Evolutionary conservation across 1,140 invertebrate genomes (phyloP).

Genomic region (Hesperophylax magnus): DNA sequence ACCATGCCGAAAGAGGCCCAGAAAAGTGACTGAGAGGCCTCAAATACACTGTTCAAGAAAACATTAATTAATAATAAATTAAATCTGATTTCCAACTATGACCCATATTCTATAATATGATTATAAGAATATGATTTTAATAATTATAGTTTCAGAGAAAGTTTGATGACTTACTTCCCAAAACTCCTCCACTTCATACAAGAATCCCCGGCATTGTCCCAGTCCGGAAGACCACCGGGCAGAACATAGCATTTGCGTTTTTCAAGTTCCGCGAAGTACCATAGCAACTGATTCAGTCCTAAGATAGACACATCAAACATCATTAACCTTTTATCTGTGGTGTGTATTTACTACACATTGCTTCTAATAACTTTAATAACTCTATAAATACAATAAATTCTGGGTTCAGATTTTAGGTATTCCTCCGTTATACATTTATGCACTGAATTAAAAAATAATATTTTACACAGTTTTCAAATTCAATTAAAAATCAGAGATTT

Average conservation of each 20-base stretch:
- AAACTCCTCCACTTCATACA: constrained; percentile 86
- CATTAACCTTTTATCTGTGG: too few relatives aligned
- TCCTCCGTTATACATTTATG: too few relatives aligned
- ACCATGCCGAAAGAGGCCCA: constrained; percentile 92
- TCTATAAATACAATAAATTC: too few relatives aligned
- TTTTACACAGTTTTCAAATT: too few relatives aligned
- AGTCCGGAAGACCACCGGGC: constrained; percentile 74
- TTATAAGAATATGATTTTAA: too few relatives aligned
- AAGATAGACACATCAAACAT: background rate
- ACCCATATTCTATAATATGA: too few relatives aligned
- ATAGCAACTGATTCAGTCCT: constrained; percentile 88
- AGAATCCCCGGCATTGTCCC: constrained; percentile 77
- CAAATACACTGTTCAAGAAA: constrained; percentile 79
- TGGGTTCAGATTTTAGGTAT: too few relatives aligned
- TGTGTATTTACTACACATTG: too few relatives aligned
- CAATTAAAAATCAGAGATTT: too few relatives aligned
- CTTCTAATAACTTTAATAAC: too few relatives aligned
- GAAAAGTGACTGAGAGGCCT: constrained; percentile 90
- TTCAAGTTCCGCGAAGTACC: constrained; percentile 91
- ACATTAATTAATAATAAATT: background rate
- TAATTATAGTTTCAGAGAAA: background rate
- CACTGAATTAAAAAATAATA: too few relatives aligned
- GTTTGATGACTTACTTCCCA: constrained; percentile 67
- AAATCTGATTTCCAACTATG: too few relatives aligned
- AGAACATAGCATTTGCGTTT: constrained; percentile 80